Base-by-base conservation (phyloP, 2,888 invertebrate species). In the Trichopria drosophilae region DNA sequence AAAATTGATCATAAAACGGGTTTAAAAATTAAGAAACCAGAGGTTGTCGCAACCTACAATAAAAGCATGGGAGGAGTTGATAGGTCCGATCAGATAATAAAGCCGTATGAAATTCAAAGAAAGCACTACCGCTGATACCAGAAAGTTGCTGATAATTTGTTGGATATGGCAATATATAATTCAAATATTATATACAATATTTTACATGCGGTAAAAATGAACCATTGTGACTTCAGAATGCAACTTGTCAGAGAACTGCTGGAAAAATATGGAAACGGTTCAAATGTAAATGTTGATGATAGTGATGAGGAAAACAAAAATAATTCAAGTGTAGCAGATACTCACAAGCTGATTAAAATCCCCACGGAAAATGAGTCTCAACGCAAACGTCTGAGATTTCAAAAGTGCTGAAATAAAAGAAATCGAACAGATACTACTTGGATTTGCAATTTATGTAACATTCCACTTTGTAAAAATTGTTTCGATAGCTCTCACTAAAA, bases 11-110 rank as follows among this genome's bases (percentile, higher is more conserved):
- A 36, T 19, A 46, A 39, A 28, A 49, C 41, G 29, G 43, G 32
- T 19, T 29, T 28, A 26, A 29, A 50, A 22, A 36, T 36, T 16
- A 35, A 43, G 15, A 50, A 43, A 36, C 49, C 49, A 22, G 31
- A 50, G 19, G 29, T 36, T 35, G 36, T 50, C 9, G 20, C 35
- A 12, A 36, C 36, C 44, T 50, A 50, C 28, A 50, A 50, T 43
- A 29, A 37, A 5, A 43, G 44, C 39, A 50, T 43, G 50, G 37
- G 44, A 16, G 43, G 43, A 32, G 43, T 44, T 26, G 44, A 50
- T 12, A 20, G 35, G 10, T 42, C 39, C 10, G 44, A 50, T 50
- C 50, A 43, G 13, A 50, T 50, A 37, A 15, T 50, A 20, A 31
- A 44, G 37, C 50, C 42, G n/a, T 50, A 22, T 28, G 23, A 42